Conservation (phyloP, 1,140 invertebrate genomes). For the Caenorhabditis tropicalis region DNA sequence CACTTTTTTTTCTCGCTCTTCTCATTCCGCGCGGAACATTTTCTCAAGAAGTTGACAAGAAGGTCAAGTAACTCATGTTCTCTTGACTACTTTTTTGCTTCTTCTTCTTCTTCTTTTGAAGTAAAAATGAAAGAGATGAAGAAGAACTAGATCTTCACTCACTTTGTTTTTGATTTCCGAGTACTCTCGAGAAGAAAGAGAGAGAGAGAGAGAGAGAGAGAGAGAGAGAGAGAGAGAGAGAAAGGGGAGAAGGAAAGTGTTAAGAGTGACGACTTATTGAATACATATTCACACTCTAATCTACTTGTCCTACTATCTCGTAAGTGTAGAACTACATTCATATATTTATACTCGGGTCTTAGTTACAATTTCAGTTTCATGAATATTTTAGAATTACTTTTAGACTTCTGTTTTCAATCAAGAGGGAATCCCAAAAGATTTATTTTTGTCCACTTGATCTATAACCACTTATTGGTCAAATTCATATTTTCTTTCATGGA, state of each 20-base stretch:
- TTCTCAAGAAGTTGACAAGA: neutral
- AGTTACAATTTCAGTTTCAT: too few species aligned
- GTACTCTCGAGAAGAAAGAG: neutral
- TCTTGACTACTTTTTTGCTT: neutral
- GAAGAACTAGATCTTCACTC: neutral
- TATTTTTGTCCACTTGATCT: too few species aligned
- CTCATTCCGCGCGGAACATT: slow-evolving; percentile 7
- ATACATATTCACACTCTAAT: too few species aligned
- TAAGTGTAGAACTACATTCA: neutral
- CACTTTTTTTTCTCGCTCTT: neutral
- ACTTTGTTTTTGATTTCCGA: neutral
- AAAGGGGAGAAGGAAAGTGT: neutral
- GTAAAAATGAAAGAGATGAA: neutral
- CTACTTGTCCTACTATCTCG: neutral
- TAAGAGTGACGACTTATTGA: neutral
- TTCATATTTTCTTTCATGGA: too few species aligned
- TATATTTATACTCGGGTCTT: neutral
- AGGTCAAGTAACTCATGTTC: neutral
- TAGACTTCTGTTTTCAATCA: too few species aligned
- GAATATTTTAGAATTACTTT: too few species aligned
- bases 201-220: too few species aligned
- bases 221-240: too few species aligned
- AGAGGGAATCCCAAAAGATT: too few species aligned
- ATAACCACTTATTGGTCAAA: too few species aligned
- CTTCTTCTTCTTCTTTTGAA: neutral